phyloP scores from a whole-genome alignment of 2,113 vertebrate species.

The Spea bombifrons region DNA sequence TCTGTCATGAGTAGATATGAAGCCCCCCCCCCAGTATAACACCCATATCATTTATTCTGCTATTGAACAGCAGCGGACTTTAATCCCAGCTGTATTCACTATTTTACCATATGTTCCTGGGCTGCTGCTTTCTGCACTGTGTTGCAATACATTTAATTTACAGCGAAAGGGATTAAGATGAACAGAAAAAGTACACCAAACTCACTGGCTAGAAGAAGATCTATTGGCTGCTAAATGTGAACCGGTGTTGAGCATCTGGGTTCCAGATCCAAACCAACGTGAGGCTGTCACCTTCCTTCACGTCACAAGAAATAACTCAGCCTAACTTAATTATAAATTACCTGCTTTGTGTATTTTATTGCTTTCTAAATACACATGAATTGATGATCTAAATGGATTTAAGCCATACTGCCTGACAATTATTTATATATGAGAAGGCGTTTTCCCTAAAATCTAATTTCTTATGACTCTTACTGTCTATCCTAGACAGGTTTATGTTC shows the following conservation, averaged over 20 bases:
- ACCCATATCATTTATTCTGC: too few species aligned
- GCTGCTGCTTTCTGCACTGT: slow-evolving; percentile 21
- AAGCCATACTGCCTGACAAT: slow-evolving; percentile 8
- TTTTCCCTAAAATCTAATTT: slow-evolving; percentile 8
- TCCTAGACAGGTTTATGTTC: not conserved
- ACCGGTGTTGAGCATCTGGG: slow-evolving; percentile 41
- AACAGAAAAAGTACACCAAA: slow-evolving; percentile 33
- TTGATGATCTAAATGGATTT: slow-evolving; percentile 24
- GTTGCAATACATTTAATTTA: slow-evolving; percentile 37
- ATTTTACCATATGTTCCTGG: slow-evolving; percentile 31
- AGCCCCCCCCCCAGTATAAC: too few species aligned
- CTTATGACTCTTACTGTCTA: not conserved
- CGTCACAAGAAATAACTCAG: slow-evolving; percentile 27
- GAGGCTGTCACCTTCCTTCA: slow-evolving; percentile 40
- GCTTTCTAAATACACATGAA: slow-evolving; percentile 35
- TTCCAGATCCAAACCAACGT: slow-evolving; percentile 42
- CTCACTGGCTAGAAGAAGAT: slow-evolving; percentile 32
- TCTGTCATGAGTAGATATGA: too few species aligned
- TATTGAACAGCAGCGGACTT: not conserved
- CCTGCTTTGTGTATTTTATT: slow-evolving; percentile 23
- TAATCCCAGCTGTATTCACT: slow-evolving; percentile 27
- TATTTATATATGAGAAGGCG: slow-evolving; percentile 9
- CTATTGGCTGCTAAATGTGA: slow-evolving; percentile 29
- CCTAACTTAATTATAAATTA: slow-evolving; percentile 37
- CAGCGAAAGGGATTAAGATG: slow-evolving; percentile 42